Percentiles rank a stretch among this genome's conserved stretches.
These are phyloP conservation scores for Glyphotaelius pellucidus DNA, from an alignment of 2,888 invertebrate genomes.

Conservation along the genomic window DNA sequence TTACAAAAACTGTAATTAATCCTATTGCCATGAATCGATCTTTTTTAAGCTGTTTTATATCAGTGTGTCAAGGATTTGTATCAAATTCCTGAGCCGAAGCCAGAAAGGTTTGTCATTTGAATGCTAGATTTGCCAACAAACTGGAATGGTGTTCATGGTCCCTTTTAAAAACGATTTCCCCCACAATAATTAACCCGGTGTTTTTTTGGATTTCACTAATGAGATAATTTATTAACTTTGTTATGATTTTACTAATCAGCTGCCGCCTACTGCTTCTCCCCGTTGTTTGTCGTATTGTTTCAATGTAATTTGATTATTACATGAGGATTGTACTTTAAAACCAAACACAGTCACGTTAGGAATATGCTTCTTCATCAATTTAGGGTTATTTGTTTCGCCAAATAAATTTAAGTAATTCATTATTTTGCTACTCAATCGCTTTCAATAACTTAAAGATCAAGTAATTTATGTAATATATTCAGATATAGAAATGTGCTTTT, in stretches of 20 bases:
- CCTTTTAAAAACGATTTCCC: conserved; percentile 6
- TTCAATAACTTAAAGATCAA: not conserved
- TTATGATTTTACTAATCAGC: conserved; percentile 25
- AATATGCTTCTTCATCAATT: not conserved
- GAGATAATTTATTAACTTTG: conserved; percentile 23
- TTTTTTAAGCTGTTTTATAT: not conserved
- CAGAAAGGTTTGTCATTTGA: conserved; percentile 35
- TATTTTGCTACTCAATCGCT: conserved; percentile 12
- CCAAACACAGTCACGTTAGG: not conserved
- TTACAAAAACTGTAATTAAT: not conserved
- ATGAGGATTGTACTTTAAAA: not conserved
- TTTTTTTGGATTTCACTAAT: conserved; percentile 50
- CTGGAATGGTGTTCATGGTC: conserved; percentile 31
- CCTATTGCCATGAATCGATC: not conserved
- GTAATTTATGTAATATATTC: not conserved
- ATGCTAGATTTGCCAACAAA: conserved; percentile 49
- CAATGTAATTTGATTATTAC: not conserved
- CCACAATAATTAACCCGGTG: conserved; percentile 38
- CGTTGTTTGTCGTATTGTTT: conserved; percentile 34
- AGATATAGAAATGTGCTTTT: conserved; percentile 12
- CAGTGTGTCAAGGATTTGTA: not conserved
- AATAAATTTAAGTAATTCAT: not conserved
- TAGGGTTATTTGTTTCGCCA: not conserved
- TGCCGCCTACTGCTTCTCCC: conserved; percentile 33
- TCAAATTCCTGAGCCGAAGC: not conserved